Evolutionary conservation across 2,113 vertebrate genomes (phyloP).

Genomic region (Microcebus griseorufus): DNA sequence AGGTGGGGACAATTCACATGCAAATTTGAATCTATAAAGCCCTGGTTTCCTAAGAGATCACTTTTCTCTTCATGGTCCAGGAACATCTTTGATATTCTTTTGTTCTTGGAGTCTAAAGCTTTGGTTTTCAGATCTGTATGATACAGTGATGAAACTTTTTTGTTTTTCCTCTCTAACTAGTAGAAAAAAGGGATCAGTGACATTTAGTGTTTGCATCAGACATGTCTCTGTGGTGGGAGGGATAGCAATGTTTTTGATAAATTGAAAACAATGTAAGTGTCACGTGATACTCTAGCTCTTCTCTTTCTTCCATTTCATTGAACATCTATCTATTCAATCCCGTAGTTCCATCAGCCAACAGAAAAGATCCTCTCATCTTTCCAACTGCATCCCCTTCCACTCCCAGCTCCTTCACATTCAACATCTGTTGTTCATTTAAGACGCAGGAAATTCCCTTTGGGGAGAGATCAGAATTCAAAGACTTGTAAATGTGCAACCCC

Average conservation of each 20-base stretch:
- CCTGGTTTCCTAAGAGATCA: neutral
- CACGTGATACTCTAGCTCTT: conserved; percentile 52
- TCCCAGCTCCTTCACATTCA: neutral
- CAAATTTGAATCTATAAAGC: conserved; percentile 43
- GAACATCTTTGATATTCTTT: conserved; percentile 38
- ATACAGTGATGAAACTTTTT: neutral
- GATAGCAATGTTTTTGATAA: neutral
- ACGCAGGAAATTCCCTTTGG: neutral
- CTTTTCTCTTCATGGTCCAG: neutral
- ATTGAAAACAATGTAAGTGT: conserved; percentile 27
- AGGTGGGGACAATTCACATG: neutral
- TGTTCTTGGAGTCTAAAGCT: conserved; percentile 28
- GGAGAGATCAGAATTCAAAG: conserved; percentile 48
- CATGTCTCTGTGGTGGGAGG: neutral
- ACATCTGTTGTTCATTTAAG: conserved; percentile 63
- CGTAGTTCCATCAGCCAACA: conserved; percentile 24
- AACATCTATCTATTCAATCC: conserved; percentile 62
- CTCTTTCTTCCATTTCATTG: conserved; percentile 56
- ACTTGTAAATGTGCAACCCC: neutral
- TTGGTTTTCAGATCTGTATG: neutral
- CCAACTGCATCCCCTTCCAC: neutral
- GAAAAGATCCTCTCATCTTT: conserved; percentile 62
- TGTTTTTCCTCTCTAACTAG: neutral
- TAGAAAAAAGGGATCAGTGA: neutral
- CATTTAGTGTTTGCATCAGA: neutral